phyloP scores from a whole-genome alignment of 1,140 invertebrate species.

The Drosophila pruinosa region DNA sequence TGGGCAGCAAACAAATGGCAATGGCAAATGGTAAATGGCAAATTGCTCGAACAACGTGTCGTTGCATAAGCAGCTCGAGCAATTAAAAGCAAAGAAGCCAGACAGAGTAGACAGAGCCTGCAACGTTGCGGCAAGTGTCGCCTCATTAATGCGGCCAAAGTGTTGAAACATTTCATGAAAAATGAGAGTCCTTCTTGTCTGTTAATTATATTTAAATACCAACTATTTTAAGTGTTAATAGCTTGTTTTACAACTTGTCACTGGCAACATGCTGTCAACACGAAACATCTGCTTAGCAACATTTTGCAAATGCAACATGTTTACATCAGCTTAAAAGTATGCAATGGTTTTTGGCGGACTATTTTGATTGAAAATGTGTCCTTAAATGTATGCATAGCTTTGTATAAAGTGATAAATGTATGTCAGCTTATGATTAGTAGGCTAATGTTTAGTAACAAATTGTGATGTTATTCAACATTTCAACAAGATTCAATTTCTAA shows the following conservation, averaged over 20 bases:
- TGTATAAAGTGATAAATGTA: too few relatives aligned
- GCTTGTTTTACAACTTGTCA: neutral
- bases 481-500: neutral
- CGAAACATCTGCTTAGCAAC: slow-evolving; percentile 5
- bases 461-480: neutral
- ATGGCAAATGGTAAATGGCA: slow-evolving; percentile 9
- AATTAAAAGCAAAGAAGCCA: slow-evolving; percentile 72
- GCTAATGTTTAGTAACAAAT: too few relatives aligned
- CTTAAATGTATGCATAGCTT: too few relatives aligned
- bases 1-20: slow-evolving; percentile 27
- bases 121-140: slow-evolving; percentile 20
- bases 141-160: slow-evolving; percentile 62
- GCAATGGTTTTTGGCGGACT: slow-evolving; percentile 17
- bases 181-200: neutral
- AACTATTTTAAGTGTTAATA: neutral
- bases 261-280: neutral
- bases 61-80: slow-evolving; percentile 66
- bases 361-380: neutral
- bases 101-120: slow-evolving; percentile 20
- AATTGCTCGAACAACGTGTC: slow-evolving; percentile 37
- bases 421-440: too few relatives aligned
- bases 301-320: slow-evolving; percentile 18
- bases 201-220: neutral
- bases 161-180: slow-evolving; percentile 23
- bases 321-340: slow-evolving; percentile 21